These are phyloP conservation scores for Tenthredo amoena DNA, from an alignment of 2,888 invertebrate genomes.

Conservation along the genomic window DNA sequence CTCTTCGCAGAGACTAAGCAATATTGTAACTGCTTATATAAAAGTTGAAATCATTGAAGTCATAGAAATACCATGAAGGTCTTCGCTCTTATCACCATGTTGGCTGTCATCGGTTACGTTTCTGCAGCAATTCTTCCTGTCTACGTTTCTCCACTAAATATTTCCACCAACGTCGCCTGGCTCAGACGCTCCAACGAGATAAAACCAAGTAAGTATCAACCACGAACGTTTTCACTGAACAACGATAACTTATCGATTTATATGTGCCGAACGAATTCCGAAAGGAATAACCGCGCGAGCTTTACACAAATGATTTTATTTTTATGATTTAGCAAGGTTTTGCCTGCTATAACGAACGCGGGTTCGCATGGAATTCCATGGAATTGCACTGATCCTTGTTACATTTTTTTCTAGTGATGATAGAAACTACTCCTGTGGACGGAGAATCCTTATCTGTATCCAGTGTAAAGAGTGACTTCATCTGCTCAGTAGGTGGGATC, in stretches of 20 bases:
- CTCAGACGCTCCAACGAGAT: background rate
- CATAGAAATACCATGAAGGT: background rate
- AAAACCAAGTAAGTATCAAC: background rate
- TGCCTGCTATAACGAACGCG: background rate
- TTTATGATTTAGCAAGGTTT: background rate
- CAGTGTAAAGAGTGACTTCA: background rate
- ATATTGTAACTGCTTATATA: background rate
- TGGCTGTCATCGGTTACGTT: background rate
- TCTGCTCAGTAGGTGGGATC: background rate
- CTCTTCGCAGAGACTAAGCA: background rate
- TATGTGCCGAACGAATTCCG: background rate
- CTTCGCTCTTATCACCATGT: background rate
- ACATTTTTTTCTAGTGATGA: background rate
- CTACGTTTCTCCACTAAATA: background rate
- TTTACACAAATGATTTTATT: too few relatives aligned
- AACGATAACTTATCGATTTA: background rate
- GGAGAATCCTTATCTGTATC: background rate
- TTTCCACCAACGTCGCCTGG: background rate
- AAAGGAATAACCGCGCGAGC: background rate
- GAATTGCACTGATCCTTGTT: background rate
- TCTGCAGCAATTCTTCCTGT: background rate
- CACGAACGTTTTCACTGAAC: background rate
- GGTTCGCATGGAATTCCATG: background rate
- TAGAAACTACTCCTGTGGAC: background rate
- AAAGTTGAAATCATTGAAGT: background rate